Percentiles rank a stretch among this genome's conserved stretches.
Conservation (phyloP, 2,113 vertebrate species). For the Nothoprocta perdicaria region DNA sequence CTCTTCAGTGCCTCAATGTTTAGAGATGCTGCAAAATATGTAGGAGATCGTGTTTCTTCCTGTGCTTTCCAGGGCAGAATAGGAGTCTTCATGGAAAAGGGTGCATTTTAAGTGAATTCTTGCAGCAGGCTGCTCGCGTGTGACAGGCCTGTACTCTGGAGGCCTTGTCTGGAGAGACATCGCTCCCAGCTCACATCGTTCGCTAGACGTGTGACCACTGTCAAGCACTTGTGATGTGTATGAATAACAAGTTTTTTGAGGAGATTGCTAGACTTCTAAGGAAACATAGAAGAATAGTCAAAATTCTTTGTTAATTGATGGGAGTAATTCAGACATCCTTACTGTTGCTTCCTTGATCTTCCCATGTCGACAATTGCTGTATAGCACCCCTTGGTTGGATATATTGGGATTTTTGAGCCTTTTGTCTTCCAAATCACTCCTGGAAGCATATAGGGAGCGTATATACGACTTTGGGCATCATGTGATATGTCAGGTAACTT, state of each 20-base stretch:
- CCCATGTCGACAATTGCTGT: conserved; percentile 56
- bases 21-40: background rate
- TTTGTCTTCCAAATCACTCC: conserved; percentile 44
- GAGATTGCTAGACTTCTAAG: conserved; percentile 55
- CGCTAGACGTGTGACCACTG: background rate
- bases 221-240: background rate
- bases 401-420: conserved; percentile 14
- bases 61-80: background rate
- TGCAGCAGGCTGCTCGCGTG: background rate
- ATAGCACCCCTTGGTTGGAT: conserved; percentile 31
- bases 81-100: background rate
- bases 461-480: conserved; percentile 36
- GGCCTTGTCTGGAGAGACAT: background rate
- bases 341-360: conserved; percentile 48
- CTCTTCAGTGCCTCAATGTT: background rate
- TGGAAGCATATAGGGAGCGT: conserved; percentile 49
- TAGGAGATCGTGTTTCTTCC: background rate
- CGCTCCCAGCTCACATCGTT: fast-evolving
- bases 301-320: conserved; percentile 57
- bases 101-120: background rate
- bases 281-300: conserved; percentile 30
- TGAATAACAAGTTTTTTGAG: background rate
- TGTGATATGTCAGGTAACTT: conserved; percentile 23
- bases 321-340: conserved; percentile 34
- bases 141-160: background rate